phyloP scores from a whole-genome alignment of 2,113 vertebrate species.

The Hucho hucho region DNA sequence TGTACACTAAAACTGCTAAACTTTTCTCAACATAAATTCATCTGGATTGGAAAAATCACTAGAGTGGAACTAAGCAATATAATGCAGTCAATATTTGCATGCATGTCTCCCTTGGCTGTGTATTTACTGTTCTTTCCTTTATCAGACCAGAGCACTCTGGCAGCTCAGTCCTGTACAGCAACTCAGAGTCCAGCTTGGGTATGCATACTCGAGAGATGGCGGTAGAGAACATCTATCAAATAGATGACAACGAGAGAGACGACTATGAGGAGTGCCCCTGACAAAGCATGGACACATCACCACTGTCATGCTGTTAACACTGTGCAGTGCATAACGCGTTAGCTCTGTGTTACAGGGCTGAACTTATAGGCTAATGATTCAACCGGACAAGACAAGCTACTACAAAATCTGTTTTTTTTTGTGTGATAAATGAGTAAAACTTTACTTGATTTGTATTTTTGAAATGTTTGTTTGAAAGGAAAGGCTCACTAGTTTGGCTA shows the following conservation, averaged over 20 bases:
- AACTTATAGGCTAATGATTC: no score
- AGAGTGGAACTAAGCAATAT: no score
- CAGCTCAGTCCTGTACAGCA: constrained; percentile 26
- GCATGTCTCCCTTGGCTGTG: no score
- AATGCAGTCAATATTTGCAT: no score
- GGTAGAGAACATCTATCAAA: constrained; percentile 52
- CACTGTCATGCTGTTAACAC: background rate
- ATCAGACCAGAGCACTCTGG: constrained; percentile 19
- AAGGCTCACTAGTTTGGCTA: background rate
- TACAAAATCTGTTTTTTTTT: no score
- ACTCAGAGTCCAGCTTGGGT: constrained; percentile 23
- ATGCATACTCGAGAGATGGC: constrained; percentile 32
- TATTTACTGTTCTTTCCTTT: background rate
- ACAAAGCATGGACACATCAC: background rate
- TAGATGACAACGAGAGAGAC: constrained; percentile 31
- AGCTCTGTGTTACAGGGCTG: no score
- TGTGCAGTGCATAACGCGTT: no score
- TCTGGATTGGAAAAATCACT: no score
- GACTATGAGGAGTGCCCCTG: constrained; percentile 39
- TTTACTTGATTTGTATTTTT: background rate
- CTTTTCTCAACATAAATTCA: no score
- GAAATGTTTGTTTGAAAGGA: background rate
- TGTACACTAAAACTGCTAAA: no score
- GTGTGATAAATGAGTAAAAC: background rate
- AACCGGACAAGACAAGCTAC: no score